These are phyloP conservation scores for Lytechinus pictus DNA, from an alignment of 35 echinoderm and acorn worm genomes.

Conservation along the genomic window DNA sequence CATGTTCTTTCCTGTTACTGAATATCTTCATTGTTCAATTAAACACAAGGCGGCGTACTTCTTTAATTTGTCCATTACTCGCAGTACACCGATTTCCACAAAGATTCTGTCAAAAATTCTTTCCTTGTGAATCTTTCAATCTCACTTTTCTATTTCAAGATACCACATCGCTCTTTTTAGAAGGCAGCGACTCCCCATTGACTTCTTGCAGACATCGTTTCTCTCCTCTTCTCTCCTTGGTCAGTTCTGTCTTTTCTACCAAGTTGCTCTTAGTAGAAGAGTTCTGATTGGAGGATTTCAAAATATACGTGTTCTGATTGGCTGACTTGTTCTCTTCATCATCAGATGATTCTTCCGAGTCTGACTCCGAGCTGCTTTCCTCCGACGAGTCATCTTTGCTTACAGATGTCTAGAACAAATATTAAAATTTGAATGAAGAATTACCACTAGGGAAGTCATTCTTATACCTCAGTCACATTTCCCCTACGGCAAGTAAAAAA, in stretches of 20 bases:
- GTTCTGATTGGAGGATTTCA: conserved; percentile 21
- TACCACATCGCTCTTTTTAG: background rate
- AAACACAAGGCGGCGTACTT: too few relatives aligned
- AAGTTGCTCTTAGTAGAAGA: background rate
- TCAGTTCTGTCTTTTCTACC: background rate
- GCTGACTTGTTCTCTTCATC: conserved; percentile 23
- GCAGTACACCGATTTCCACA: background rate
- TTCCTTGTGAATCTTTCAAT: background rate
- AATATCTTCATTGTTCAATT: too few relatives aligned
- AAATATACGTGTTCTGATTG: background rate
- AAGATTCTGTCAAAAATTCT: background rate
- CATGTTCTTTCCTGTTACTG: too few relatives aligned
- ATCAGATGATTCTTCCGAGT: conserved; percentile 1
- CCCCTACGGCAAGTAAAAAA: too few relatives aligned
- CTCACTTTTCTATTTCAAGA: background rate
- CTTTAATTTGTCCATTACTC: too few relatives aligned
- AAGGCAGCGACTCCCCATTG: background rate
- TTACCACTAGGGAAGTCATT: too few relatives aligned
- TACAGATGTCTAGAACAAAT: background rate
- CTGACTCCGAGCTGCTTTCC: background rate
- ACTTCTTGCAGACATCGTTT: conserved; percentile 32
- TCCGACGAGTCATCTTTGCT: background rate
- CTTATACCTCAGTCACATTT: too few relatives aligned
- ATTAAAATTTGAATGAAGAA: too few relatives aligned
- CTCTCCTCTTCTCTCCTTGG: conserved; percentile 43